Conservation (phyloP, 2,888 invertebrate genomes). For the Oxyscelio sp. region DNA sequence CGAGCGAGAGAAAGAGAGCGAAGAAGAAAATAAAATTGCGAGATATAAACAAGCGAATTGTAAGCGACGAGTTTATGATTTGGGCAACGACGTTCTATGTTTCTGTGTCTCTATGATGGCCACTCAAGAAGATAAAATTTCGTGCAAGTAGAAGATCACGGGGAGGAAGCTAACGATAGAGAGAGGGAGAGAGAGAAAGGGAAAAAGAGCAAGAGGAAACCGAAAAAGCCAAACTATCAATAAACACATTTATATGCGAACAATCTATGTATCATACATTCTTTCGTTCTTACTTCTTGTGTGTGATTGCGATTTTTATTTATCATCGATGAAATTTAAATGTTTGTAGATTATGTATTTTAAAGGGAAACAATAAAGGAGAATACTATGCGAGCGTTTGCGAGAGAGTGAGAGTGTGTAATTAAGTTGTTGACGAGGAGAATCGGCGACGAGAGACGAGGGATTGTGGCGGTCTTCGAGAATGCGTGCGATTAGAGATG, state of each 20-base stretch:
- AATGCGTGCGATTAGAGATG: slow-evolving; percentile 54
- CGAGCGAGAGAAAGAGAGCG: too few species aligned
- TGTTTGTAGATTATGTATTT: slow-evolving; percentile 77
- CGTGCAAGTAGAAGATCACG: too few species aligned
- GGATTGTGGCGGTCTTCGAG: slow-evolving; percentile 54
- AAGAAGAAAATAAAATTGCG: too few species aligned
- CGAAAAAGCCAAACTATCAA: slow-evolving; percentile 69
- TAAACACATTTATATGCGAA: slow-evolving; percentile 71
- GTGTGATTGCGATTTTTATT: slow-evolving; percentile 67
- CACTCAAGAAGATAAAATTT: slow-evolving; percentile 33
- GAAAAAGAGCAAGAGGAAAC: slow-evolving; percentile 1
- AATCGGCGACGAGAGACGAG: slow-evolving; percentile 22
- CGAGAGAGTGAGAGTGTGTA: slow-evolving; percentile 56
- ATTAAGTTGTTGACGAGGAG: slow-evolving; percentile 63
- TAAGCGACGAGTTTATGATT: slow-evolving; percentile 33
- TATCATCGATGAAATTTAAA: slow-evolving; percentile 71
- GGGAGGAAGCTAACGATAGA: too few species aligned
- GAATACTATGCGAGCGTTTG: slow-evolving; percentile 14
- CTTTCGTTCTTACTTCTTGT: slow-evolving; percentile 62
- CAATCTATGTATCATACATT: slow-evolving; percentile 73
- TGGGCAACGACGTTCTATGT: slow-evolving; percentile 59
- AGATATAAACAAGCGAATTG: too few species aligned
- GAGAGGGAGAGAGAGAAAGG: background rate
- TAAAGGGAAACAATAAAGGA: slow-evolving; percentile 34
- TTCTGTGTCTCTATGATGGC: slow-evolving; percentile 69